These are phyloP conservation scores for Rhizoglyphus robini DNA, from an alignment of 1,140 invertebrate species.

Conservation along the genomic window DNA sequence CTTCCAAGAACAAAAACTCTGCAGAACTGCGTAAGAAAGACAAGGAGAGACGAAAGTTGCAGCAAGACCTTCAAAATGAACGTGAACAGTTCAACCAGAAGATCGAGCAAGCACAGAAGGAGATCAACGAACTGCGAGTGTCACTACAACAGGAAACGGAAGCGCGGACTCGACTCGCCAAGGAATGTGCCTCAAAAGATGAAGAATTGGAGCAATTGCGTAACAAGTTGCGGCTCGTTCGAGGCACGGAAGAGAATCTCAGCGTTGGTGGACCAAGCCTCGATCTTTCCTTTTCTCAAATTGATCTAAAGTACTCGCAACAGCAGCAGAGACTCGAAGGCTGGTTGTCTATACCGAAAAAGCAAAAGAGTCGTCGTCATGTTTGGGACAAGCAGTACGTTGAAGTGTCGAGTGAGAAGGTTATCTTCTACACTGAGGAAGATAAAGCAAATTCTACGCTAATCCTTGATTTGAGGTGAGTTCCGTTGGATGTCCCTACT, in stretches of 20 bases:
- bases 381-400: slow-evolving; percentile 96
- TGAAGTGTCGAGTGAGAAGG: slow-evolving; percentile 88
- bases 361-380: slow-evolving; percentile 84
- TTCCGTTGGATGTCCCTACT: neutral
- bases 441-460: slow-evolving; percentile 82
- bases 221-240: neutral
- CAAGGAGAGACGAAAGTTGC: slow-evolving; percentile 82
- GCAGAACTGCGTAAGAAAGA: slow-evolving; percentile 70
- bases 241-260: slow-evolving; percentile 2
- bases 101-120: slow-evolving; percentile 63
- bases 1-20: slow-evolving; percentile 34
- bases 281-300: too few species aligned
- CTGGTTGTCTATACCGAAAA: slow-evolving; percentile 86
- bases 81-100: slow-evolving; percentile 81
- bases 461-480: slow-evolving; percentile 80
- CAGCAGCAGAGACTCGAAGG: slow-evolving; percentile 61
- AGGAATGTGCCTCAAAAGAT: slow-evolving; percentile 92
- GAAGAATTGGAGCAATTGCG: slow-evolving; percentile 78
- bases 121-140: slow-evolving; percentile 68
- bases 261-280: too few species aligned
- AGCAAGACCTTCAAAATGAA: slow-evolving; percentile 86
- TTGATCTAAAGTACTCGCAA: too few species aligned
- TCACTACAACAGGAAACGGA: slow-evolving; percentile 50
- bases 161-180: slow-evolving; percentile 60
- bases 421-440: slow-evolving; percentile 93